phyloP scores from a whole-genome alignment of 2,113 vertebrate genomes.

The Canis aureus region DNA sequence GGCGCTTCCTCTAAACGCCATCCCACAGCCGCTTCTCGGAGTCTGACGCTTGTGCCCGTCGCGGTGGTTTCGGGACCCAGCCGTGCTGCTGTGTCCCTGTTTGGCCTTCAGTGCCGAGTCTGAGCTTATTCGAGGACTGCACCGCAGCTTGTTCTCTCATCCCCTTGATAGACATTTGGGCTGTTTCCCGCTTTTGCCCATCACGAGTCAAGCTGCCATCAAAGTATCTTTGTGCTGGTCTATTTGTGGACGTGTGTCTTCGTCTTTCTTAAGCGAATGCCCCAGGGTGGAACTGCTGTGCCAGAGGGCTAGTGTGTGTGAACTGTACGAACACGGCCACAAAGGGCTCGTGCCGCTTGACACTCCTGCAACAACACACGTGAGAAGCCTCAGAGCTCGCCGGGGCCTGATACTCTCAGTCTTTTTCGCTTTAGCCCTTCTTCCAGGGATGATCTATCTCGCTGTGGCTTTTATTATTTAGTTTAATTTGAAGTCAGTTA shows the following conservation, averaged over 20 bases:
- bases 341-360: not conserved
- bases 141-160: not conserved
- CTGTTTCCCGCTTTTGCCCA: not conserved
- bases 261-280: constrained; percentile 12
- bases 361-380: not conserved
- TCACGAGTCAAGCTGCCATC: not conserved
- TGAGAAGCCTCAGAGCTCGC: not conserved
- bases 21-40: not conserved
- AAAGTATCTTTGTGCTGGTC: not conserved
- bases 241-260: not conserved
- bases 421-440: not conserved
- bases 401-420: not conserved
- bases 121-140: not conserved
- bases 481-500: not conserved
- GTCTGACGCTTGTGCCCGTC: not conserved
- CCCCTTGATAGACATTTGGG: not conserved
- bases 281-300: not conserved
- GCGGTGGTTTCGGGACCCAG: not conserved
- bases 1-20: not conserved
- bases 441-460: not conserved
- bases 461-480: not conserved
- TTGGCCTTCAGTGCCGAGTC: not conserved
- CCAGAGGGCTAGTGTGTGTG: not conserved
- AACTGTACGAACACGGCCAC: not conserved
- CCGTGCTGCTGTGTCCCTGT: not conserved